Evolutionary conservation across 1,140 invertebrate species (phyloP).

Genomic region (Apis dorsata): DNA sequence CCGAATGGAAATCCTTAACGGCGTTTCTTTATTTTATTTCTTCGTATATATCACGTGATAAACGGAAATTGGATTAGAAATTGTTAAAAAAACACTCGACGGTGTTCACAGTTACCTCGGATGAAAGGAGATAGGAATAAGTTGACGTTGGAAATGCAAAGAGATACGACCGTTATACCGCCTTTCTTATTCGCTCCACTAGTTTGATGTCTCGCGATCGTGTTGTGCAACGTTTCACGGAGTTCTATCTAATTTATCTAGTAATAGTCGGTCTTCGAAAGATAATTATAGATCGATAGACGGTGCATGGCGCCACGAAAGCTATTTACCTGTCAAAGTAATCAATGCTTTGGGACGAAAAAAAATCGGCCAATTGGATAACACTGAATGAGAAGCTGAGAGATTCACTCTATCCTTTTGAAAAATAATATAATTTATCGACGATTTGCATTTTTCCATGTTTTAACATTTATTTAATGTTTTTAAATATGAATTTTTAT

Average conservation of each 20-base stretch:
- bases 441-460: too few relatives aligned
- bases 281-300: slow-evolving; percentile 36
- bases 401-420: too few relatives aligned
- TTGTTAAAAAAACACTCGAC: not conserved
- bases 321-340: slow-evolving; percentile 44
- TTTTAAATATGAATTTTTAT: too few relatives aligned
- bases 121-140: not conserved
- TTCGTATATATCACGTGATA: not conserved
- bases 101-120: not conserved
- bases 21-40: not conserved
- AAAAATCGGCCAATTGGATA: not conserved
- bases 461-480: too few relatives aligned
- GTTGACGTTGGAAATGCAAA: not conserved
- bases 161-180: not conserved
- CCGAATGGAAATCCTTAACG: not conserved
- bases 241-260: not conserved
- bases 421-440: too few relatives aligned
- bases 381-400: too few relatives aligned
- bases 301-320: slow-evolving; percentile 15
- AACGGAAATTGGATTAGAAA: not conserved
- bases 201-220: not conserved
- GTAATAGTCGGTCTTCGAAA: not conserved
- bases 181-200: slow-evolving; percentile 9
- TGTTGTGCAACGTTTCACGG: slow-evolving; percentile 19
- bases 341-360: slow-evolving; percentile 27